phyloP scores from a whole-genome alignment of 1,140 invertebrate genomes.

The Alviniconcha marisindica region DNA sequence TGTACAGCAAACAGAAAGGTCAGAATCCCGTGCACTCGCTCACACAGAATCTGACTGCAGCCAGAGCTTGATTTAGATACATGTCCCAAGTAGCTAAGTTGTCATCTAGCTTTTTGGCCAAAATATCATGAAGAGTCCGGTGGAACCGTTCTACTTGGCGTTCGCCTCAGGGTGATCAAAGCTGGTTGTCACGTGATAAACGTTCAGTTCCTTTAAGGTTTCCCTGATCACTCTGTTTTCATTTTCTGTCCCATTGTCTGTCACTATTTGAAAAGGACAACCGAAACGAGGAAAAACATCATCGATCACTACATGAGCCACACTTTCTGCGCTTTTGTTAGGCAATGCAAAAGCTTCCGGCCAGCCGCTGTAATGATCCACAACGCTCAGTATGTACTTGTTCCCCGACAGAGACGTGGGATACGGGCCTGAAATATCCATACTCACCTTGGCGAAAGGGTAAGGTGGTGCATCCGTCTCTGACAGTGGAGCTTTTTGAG shows the following conservation, averaged over 20 bases:
- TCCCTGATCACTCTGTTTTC: slow-evolving; percentile 36
- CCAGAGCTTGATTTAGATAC: slow-evolving; percentile 43
- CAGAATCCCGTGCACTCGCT: slow-evolving; percentile 36
- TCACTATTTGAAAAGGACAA: slow-evolving; percentile 33
- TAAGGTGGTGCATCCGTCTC: slow-evolving; percentile 46
- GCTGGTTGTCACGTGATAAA: slow-evolving; percentile 41
- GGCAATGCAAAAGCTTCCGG: slow-evolving; percentile 46
- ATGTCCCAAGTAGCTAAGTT: slow-evolving; percentile 44
- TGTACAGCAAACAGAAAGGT: slow-evolving; percentile 38
- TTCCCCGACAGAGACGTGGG: slow-evolving; percentile 38
- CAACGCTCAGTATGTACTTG: slow-evolving; percentile 43
- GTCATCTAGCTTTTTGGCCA: slow-evolving; percentile 45
- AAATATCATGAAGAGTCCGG: slow-evolving; percentile 46
- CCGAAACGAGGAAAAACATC: slow-evolving; percentile 52
- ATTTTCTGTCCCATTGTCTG: slow-evolving; percentile 51
- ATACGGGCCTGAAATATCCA: too few relatives aligned
- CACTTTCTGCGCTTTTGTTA: slow-evolving; percentile 39
- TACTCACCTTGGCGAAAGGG: too few relatives aligned
- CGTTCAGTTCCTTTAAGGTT: slow-evolving; percentile 31
- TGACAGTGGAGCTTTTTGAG: slow-evolving; percentile 39
- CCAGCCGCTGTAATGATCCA: slow-evolving; percentile 42
- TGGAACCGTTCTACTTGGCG: slow-evolving; percentile 48
- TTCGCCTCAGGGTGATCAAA: slow-evolving; percentile 42
- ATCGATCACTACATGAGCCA: slow-evolving; percentile 45
- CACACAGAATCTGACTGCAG: slow-evolving; percentile 41